Evolutionary conservation across 1,140 invertebrate species (phyloP), one percentile per base, ranked within the genome.

Genomic region (Eumaeus atala): DNA sequence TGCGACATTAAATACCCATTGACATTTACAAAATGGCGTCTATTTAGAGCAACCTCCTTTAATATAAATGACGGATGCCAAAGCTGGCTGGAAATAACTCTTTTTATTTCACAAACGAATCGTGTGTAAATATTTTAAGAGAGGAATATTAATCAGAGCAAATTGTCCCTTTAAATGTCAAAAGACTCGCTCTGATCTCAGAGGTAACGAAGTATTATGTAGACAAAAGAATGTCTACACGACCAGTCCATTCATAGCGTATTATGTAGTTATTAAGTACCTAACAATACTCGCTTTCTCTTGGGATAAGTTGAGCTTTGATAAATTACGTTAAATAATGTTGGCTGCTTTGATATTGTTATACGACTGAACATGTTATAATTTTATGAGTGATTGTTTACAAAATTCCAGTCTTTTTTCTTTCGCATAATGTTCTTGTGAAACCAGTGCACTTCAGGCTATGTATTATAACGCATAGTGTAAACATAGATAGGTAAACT

Each of bases 81-180:
- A 16, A 12, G 17, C 14, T 44, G 40, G 17, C 14, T 44, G 40
- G 40, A 44, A 16, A 44, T 44, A 44, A 44, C 40, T 44, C 40
- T 44, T 44, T 44, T 28, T 28, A 3, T 28, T 44, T 37, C 14
- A 38, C 12, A 35, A 17, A 17, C 16, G 34, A 16, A 51, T 21
- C 38, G 33, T 53, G 37, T 44, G 40, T 44, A 44, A 44, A 44
- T 10, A 44, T 44, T 44, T 44, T 44, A 16, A 14, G 9, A 44
- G 40, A 44, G 40, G 21, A 28, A 65, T 74, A 84, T 86, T 77
- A 84, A 78, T 81, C 78, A 80, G 67, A 59, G 53, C 70, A 84
- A 80, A 83, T 80, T 72, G 84, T 83, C 76, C 76, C 83, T 83
- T 86, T 81, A 86, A 83, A 82, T 74, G 74, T 86, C 80, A 83